Percentiles rank a stretch among this genome's conserved stretches.
Conservation (phyloP, 2,888 invertebrate genomes). For the Lamellibrachia columna region DNA sequence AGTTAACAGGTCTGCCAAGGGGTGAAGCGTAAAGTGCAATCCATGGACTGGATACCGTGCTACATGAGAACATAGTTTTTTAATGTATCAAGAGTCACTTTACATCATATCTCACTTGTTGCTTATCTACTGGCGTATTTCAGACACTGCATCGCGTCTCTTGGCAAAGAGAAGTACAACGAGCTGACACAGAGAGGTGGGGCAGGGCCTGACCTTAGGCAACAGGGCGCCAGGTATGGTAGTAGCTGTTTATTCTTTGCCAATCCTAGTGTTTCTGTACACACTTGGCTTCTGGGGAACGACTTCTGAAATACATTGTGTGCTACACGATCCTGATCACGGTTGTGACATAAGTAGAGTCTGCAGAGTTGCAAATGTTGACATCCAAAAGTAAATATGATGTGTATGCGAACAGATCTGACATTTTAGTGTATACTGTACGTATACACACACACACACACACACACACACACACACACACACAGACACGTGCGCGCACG, state of each 20-base stretch:
- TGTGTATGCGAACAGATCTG: background rate
- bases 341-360: background rate
- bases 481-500: too few relatives aligned
- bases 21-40: too few relatives aligned
- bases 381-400: background rate
- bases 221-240: background rate
- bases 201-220: background rate
- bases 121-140: background rate
- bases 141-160: constrained; percentile 4
- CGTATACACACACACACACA: too few relatives aligned
- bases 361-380: background rate
- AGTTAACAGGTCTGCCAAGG: too few relatives aligned
- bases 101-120: too few relatives aligned
- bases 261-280: background rate
- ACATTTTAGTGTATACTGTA: background rate
- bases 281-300: background rate
- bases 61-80: too few relatives aligned
- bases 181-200: background rate
- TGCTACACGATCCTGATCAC: too few relatives aligned
- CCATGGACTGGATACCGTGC: too few relatives aligned
- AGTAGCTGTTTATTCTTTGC: background rate
- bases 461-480: too few relatives aligned
- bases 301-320: background rate
- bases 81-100: too few relatives aligned
- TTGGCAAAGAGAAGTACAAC: background rate